Conservation (phyloP, 2,888 invertebrate genomes). For the Palloptera scutellata region DNA sequence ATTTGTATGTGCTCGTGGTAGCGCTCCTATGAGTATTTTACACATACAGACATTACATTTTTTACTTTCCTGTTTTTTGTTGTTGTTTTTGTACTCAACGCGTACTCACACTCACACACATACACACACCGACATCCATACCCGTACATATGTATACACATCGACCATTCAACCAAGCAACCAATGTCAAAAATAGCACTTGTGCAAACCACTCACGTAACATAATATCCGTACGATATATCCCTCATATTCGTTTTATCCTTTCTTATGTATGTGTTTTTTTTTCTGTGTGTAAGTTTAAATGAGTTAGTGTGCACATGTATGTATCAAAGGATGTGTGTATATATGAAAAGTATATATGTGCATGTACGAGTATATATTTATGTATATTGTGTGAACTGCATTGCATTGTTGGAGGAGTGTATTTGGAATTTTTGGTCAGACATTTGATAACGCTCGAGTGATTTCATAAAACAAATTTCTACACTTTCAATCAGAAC, state of each 20-base stretch:
- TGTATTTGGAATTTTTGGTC: too few relatives aligned
- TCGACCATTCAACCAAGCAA: not conserved
- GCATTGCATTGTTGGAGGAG: too few relatives aligned
- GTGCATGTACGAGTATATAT: too few relatives aligned
- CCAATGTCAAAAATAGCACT: conserved; percentile 29
- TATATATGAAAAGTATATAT: not conserved
- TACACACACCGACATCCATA: too few relatives aligned
- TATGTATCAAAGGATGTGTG: not conserved
- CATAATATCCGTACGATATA: conserved; percentile 37
- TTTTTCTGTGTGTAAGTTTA: not conserved
- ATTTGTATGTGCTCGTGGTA: not conserved
- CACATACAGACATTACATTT: conserved; percentile 5
- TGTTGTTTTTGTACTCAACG: not conserved
- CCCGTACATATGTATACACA: too few relatives aligned
- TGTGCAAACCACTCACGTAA: conserved; percentile 39
- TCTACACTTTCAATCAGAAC: too few relatives aligned
- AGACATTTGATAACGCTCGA: too few relatives aligned
- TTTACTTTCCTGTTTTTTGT: conserved; percentile 6
- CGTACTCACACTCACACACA: too few relatives aligned
- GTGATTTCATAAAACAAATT: too few relatives aligned
- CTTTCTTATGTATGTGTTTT: not conserved
- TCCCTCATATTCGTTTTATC: conserved; percentile 18
- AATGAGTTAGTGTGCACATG: not conserved
- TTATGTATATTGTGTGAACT: conserved; percentile 9
- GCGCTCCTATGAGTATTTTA: not conserved